A percentile compares a stretch with the other conserved stretches of the same genome.
These are phyloP conservation scores for Pyxicephalus adspersus DNA, from an alignment of 2,113 vertebrate genomes.

Conservation along the genomic window DNA sequence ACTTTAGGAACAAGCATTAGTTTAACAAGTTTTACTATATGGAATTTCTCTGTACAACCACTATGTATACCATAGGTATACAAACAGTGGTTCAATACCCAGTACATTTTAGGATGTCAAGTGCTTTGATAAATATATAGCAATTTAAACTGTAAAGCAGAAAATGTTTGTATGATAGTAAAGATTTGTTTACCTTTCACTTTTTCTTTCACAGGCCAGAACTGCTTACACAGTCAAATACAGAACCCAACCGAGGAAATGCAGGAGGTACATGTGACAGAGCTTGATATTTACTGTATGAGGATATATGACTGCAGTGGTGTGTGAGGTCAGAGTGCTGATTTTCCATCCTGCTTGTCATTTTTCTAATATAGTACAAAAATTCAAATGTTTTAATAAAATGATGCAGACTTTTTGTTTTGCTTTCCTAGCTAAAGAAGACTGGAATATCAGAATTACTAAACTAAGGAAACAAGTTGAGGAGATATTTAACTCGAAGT, in stretches of 20 bases:
- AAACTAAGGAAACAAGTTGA: constrained; percentile 80
- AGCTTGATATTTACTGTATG: not conserved
- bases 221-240: constrained; percentile 66
- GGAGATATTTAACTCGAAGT: constrained; percentile 78
- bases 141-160: no score
- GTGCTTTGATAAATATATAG: no score
- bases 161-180: not conserved
- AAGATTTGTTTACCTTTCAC: not conserved
- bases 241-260: constrained; percentile 57
- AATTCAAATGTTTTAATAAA: not conserved
- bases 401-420: constrained; percentile 9
- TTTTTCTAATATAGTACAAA: no score
- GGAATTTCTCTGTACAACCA: no score
- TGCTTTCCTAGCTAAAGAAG: constrained; percentile 73
- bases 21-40: no score
- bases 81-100: no score
- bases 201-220: constrained; percentile 70
- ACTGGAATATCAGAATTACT: constrained; percentile 79
- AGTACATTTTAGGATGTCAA: no score
- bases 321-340: not conserved
- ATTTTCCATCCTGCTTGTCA: not conserved
- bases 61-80: no score
- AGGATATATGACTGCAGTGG: not conserved
- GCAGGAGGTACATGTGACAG: constrained; percentile 63
- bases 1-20: no score